Conservation (phyloP, 1,140 invertebrate genomes). For the Lucilia sericata region DNA sequence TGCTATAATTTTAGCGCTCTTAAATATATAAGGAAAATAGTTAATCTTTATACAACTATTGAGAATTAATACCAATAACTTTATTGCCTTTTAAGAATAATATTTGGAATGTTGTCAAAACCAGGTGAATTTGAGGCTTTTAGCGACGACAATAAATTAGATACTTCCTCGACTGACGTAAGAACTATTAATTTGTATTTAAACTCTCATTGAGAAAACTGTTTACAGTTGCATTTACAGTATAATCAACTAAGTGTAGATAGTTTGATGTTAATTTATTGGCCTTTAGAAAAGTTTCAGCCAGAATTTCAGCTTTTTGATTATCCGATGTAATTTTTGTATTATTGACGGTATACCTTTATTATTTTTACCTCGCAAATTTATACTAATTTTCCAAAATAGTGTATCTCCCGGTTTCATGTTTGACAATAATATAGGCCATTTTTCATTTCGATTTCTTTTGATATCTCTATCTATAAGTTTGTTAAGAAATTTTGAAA, state of each 20-base stretch:
- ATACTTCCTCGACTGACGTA: neutral
- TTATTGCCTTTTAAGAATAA: neutral
- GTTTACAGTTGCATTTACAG: too few relatives aligned
- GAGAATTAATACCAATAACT: neutral
- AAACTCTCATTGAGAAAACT: too few relatives aligned
- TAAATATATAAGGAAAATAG: neutral
- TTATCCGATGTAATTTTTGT: neutral
- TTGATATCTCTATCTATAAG: too few relatives aligned
- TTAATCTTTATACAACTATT: neutral
- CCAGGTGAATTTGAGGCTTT: neutral
- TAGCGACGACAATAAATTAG: constrained; percentile 45
- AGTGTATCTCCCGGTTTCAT: constrained; percentile 21
- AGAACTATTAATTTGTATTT: neutral
- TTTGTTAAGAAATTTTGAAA: too few relatives aligned
- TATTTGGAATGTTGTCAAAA: constrained; percentile 1
- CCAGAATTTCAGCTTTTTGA: constrained; percentile 21
- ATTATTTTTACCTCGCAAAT: neutral
- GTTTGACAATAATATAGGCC: neutral
- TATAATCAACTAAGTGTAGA: neutral
- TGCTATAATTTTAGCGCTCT: constrained; percentile 16
- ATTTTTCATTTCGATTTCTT: neutral
- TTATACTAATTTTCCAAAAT: neutral
- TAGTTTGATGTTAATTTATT: neutral
- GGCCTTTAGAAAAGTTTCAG: neutral
- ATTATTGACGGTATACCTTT: neutral